phyloP scores from a whole-genome alignment of 1,140 invertebrate species.

The Copidosoma floridanum region DNA sequence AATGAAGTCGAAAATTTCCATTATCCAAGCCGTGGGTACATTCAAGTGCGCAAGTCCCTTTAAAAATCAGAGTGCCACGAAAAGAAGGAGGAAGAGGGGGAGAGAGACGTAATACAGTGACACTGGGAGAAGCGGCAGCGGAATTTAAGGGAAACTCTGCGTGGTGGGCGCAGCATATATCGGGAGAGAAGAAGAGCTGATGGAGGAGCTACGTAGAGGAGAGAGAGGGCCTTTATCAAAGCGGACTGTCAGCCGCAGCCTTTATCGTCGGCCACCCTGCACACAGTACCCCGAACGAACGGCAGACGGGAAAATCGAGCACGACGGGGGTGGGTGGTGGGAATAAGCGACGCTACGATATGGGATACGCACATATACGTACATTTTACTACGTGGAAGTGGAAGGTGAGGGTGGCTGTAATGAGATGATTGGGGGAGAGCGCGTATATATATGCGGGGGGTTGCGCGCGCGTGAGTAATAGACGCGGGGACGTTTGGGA shows the following conservation, averaged over 20 bases:
- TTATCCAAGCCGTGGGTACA: too few relatives aligned
- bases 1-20: too few relatives aligned
- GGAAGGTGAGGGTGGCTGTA: background rate
- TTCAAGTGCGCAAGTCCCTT: too few relatives aligned
- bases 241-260: constrained; percentile 48
- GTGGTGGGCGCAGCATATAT: background rate
- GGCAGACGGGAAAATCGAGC: constrained; percentile 11
- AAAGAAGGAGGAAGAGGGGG: constrained; percentile 1
- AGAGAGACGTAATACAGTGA: constrained; percentile 2
- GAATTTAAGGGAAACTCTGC: background rate
- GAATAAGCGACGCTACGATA: too few relatives aligned
- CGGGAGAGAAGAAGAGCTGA: background rate
- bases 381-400: too few relatives aligned
- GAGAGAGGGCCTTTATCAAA: constrained; percentile 40
- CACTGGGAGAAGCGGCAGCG: background rate
- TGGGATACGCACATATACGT: too few relatives aligned
- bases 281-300: too few relatives aligned
- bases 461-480: too few relatives aligned
- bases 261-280: too few relatives aligned
- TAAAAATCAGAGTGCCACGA: too few relatives aligned
- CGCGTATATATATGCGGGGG: too few relatives aligned
- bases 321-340: background rate
- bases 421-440: constrained; percentile 12
- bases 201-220: background rate
- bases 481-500: too few relatives aligned